phyloP scores from a whole-genome alignment of 2,113 vertebrate species.

The Acanthochromis polyacanthus region DNA sequence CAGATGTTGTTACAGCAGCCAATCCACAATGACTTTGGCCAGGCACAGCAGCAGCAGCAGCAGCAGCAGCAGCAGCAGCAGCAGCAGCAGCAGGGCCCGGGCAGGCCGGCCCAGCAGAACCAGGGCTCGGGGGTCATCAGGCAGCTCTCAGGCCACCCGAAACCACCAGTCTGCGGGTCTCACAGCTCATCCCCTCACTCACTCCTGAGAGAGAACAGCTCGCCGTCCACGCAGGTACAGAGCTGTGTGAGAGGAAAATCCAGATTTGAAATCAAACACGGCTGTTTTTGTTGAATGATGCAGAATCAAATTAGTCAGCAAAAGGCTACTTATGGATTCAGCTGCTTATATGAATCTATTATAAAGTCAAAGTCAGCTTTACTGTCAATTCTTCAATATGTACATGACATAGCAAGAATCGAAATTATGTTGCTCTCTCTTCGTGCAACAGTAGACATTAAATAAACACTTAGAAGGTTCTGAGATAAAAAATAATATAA shows the following conservation, averaged over 20 bases:
- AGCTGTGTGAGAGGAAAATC: neutral
- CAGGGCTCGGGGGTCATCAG: conserved; percentile 69
- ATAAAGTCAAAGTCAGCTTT: too few species aligned
- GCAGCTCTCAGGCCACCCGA: conserved; percentile 71
- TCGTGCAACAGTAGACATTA: too few species aligned
- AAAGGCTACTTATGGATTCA: too few species aligned
- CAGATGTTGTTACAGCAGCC: conserved; percentile 90
- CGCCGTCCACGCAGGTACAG: conserved; percentile 84
- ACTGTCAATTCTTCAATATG: too few species aligned
- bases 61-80: neutral
- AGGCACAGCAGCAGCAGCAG: neutral
- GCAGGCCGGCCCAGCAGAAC: conserved; percentile 61
- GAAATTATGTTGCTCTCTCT: too few species aligned
- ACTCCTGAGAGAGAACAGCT: conserved; percentile 80
- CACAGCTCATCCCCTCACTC: conserved; percentile 68
- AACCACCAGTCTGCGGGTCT: conserved; percentile 74
- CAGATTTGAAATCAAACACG: neutral
- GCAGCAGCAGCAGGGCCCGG: conserved; percentile 77
- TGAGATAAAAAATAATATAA: too few species aligned
- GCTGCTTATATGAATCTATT: too few species aligned
- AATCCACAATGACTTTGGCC: conserved; percentile 64
- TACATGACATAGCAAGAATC: too few species aligned
- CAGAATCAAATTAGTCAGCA: too few species aligned
- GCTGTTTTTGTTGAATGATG: neutral
- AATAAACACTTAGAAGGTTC: too few species aligned